Base-by-base conservation (phyloP, 2,888 invertebrate genomes). In the Mythimna vitellina region DNA sequence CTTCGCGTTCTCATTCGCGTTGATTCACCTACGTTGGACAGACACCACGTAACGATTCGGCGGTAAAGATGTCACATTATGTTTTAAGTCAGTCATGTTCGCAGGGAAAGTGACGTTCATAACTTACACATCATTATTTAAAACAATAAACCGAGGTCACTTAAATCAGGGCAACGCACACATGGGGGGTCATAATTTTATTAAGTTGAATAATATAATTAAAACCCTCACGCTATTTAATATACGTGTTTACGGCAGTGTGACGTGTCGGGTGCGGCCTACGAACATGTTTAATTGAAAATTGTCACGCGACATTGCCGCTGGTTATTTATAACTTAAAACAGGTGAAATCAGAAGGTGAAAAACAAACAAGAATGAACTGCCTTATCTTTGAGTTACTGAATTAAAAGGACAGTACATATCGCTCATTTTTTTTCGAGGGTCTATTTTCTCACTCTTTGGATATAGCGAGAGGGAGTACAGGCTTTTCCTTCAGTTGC, bases 211-310 rank as follows among this genome's bases (percentile, higher is more conserved):
- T 82, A 82, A 80, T 84, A 79, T 86, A 81, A 85, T 82, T 83
- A 81, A 81, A 86, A 77, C 68, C 71, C 81, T 84, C 89, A 88
- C 86, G 89, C 89, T 76, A 86, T 81, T 83, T 84, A 85, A 83
- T 83, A 86, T 81, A 87, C 84, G 87, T 87, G 84, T 87, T 87
- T 87, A 86, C 79, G 82, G 81, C 82, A 76, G 80, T 75, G 84
- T 84, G 87, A 87, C 85, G 82, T 86, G 83, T 81, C 72, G 83
- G 87, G 90, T 82, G 87, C 81, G 88, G 80, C 80, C 63, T 81
- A 76, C 66, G 73, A 79, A 81, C 78, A 87, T 83, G 80, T 87
- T 88, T 90, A 91, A 90, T 89, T 90, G 89, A 89, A 89, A 87
- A 86, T 82, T 78, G 90, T 90, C 90, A 91, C 90, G 90, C 90